phyloP scores from a whole-genome alignment of 64 coral and sea anemone genomes.

The Cladopsammia gracilis region DNA sequence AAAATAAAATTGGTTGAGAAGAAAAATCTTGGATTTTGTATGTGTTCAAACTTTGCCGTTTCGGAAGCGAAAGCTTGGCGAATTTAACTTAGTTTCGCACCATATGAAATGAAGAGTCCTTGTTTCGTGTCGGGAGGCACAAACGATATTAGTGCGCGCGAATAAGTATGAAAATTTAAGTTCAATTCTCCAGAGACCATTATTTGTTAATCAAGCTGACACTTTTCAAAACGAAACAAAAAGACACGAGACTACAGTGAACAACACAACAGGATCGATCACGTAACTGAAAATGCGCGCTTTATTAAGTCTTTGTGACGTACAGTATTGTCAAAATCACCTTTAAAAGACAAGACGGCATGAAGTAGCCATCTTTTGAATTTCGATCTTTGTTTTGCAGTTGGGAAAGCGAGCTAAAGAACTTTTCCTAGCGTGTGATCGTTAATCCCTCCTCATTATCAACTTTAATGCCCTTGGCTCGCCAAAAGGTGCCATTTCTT shows the following conservation, averaged over 20 bases:
- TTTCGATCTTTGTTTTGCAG: neutral
- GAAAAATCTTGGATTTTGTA: too few species aligned
- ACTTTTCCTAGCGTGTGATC: neutral
- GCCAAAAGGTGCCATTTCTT: neutral
- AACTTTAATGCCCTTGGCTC: neutral
- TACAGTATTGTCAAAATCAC: neutral
- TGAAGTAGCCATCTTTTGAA: neutral
- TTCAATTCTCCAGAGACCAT: neutral
- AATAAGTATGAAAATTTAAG: neutral
- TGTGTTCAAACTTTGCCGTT: too few species aligned
- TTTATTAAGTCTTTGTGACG: neutral
- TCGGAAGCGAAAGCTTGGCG: too few species aligned
- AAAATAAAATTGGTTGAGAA: too few species aligned
- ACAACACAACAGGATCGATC: neutral
- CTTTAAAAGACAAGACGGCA: neutral
- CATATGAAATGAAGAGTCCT: neutral
- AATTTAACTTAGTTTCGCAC: too few species aligned
- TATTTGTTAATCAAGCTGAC: neutral
- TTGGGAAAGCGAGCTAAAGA: neutral
- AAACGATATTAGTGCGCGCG: neutral
- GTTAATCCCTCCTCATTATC: constrained; percentile 11
- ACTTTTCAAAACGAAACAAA: constrained; percentile 40
- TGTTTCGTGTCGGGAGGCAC: neutral
- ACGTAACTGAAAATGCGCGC: neutral
- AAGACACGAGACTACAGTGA: neutral